Base-by-base conservation (phyloP, 2,888 invertebrate species). In the Synanthedon formicaeformis region DNA sequence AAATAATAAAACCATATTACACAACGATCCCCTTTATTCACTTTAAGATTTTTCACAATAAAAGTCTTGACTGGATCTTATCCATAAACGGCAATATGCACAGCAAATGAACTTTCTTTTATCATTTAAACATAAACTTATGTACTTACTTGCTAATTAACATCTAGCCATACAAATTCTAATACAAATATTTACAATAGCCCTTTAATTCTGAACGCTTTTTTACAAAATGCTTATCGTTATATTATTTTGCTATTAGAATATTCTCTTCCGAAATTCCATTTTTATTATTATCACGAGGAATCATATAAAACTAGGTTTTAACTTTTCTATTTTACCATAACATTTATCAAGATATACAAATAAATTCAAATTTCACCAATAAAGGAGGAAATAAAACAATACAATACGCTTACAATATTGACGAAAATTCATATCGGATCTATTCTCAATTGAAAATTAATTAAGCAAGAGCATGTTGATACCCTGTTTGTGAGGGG, bases 51-150 rank as follows among this genome's bases (percentile, higher is more conserved):
- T 81, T 75, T 81, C 80, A 85, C 84, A 83, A 76, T 83, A 80
- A 82, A 81, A 81, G 80, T 84, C 75, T 81, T 80, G 73, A 80
- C 66, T 84, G 86, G 86, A 85, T 86, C 82, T 84, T 83, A 86
- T 86, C 86, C 86, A 81, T 78, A 80, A 81, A 81, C 77, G 75
- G 81, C 81, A 76, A 70, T 84, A 84, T 84, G 78, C 82, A 84
- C 82, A 85, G 85, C 84, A 75, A 83, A 75, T 73, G 61, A 73
- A 70, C 69, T 73, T 34, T 16, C 16, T 16, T 23, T 49, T 49
- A 45, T n/a, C 8, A 49, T 16, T 49, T 49, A 49, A 76, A 71
- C 45, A 54, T 59, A 62, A 53, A 58, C 56, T 60, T 16, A 16
- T 16, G 16, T 16, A 16, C 16, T 16, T 60, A 59, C 49, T 55